Conservation (phyloP, 37 sponge, comb jelly and placozoan species). For the Spongilla lacustris region DNA sequence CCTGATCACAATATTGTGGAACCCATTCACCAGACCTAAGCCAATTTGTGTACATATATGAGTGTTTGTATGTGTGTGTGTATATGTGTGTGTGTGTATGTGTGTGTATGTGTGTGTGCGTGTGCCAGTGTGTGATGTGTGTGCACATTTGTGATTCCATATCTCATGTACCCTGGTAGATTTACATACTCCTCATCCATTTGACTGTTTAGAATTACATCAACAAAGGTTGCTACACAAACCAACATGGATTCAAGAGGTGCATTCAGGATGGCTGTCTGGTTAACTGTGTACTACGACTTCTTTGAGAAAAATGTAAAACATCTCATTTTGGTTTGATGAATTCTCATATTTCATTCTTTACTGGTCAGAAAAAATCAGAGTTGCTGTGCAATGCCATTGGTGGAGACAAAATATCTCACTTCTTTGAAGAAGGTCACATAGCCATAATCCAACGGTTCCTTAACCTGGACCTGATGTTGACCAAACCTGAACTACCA, state of each 20-base stretch:
- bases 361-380: neutral
- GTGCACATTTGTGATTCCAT: no score
- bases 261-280: slow-evolving; percentile 39
- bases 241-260: neutral
- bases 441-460: slow-evolving; percentile 62
- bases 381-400: slow-evolving; percentile 34
- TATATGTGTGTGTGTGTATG: no score
- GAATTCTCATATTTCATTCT: neutral
- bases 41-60: no score
- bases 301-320: slow-evolving; percentile 42
- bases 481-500: slow-evolving; percentile 31
- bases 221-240: neutral
- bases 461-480: slow-evolving; percentile 50
- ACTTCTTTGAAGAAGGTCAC: slow-evolving; percentile 44
- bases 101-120: no score
- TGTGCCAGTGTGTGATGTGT: no score
- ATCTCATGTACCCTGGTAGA: no score
- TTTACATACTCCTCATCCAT: no score
- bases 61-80: no score
- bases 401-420: slow-evolving; percentile 23
- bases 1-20: no score
- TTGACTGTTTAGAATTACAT: neutral
- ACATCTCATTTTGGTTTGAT: neutral
- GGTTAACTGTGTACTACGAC: slow-evolving; percentile 59
- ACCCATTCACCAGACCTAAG: no score